phyloP scores from a whole-genome alignment of 2,888 invertebrate genomes.

The Eupithecia dodoneata region DNA sequence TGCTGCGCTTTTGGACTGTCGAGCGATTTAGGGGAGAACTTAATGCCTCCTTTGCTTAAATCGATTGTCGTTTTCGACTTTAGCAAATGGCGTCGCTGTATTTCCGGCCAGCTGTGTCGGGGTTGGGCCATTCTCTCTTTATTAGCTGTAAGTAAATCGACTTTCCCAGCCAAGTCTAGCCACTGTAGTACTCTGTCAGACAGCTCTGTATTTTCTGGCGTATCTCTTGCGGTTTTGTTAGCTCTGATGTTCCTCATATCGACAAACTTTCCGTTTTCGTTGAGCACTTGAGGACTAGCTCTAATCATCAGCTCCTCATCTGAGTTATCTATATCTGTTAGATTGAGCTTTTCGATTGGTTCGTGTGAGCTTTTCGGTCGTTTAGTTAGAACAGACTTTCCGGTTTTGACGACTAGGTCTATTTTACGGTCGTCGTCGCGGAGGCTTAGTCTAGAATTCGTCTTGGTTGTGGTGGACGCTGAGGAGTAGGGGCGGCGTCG shows the following conservation, averaged over 20 bases:
- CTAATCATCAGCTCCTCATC: conserved; percentile 65
- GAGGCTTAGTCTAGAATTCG: conserved; percentile 61
- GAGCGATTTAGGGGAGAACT: conserved; percentile 56
- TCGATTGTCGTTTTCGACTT: conserved; percentile 74
- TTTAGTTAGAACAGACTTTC: conserved; percentile 57
- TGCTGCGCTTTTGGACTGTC: conserved; percentile 65
- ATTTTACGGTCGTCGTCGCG: conserved; percentile 61
- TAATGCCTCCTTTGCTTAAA: conserved; percentile 64
- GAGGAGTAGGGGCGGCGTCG: conserved; percentile 70
- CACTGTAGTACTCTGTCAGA: conserved; percentile 91
- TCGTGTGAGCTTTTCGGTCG: conserved; percentile 54
- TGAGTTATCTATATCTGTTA: conserved; percentile 62
- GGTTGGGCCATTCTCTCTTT: conserved; percentile 71
- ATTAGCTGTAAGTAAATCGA: conserved; percentile 71
- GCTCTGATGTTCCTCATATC: conserved; percentile 69
- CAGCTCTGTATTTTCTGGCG: conserved; percentile 70
- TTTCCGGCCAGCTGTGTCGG: conserved; percentile 76
- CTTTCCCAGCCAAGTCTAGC: conserved; percentile 89
- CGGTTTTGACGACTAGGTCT: conserved; percentile 67
- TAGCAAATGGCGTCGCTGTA: conserved; percentile 63
- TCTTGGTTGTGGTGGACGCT: conserved; percentile 58
- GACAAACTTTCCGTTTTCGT: conserved; percentile 57
- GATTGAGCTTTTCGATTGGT: conserved; percentile 64
- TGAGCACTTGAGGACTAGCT: conserved; percentile 63
- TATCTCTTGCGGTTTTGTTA: conserved; percentile 72